Evolutionary conservation across 2,797 vertebrate genomes (phyloP).

Genomic region (Oreochromis mossambicus): DNA sequence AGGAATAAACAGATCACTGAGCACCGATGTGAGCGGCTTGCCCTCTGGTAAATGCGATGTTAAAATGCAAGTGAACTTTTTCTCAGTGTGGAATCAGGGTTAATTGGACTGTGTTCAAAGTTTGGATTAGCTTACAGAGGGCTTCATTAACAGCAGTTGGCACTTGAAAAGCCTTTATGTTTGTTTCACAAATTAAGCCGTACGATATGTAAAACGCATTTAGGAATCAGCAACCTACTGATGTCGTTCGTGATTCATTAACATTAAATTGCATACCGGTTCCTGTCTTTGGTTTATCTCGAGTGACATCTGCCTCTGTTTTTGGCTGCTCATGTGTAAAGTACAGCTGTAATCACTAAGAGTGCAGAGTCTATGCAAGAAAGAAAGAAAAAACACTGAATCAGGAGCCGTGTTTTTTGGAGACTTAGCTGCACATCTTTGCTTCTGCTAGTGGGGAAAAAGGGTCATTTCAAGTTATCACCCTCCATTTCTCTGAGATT

Average conservation of each 20-base stretch:
- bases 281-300: constrained; percentile 21
- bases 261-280: constrained; percentile 1
- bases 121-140: constrained; percentile 3
- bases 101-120: constrained; percentile 31
- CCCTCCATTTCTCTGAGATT: constrained; percentile 2
- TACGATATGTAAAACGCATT: not conserved
- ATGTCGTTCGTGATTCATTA: constrained; percentile 13
- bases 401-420: constrained; percentile 32
- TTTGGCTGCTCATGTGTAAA: constrained; percentile 33
- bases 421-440: constrained; percentile 27
- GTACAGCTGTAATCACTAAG: constrained; percentile 19
- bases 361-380: constrained; percentile 31
- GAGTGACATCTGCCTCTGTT: constrained; percentile 33
- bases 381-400: constrained; percentile 8
- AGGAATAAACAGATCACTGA: not conserved
- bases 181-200: not conserved
- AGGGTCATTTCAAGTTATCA: constrained; percentile 11
- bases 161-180: not conserved
- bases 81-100: constrained; percentile 8
- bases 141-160: constrained; percentile 6
- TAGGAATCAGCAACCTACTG: constrained; percentile 1
- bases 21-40: not conserved
- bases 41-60: not conserved
- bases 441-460: constrained; percentile 4
- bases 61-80: constrained; percentile 5